Base-by-base conservation (phyloP, 2,797 vertebrate species). In the Myioborus melanocephalus region DNA sequence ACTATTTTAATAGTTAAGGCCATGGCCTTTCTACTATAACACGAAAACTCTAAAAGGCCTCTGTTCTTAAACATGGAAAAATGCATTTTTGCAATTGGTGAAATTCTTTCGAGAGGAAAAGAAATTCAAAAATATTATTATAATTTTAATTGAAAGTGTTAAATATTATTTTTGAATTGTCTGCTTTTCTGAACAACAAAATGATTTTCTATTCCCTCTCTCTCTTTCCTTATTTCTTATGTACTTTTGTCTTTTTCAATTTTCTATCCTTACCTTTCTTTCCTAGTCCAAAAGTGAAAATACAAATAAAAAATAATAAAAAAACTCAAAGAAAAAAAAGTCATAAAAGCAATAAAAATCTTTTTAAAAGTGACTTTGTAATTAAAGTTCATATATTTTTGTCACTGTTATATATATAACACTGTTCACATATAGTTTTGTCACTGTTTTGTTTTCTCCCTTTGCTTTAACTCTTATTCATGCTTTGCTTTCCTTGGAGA, bases 151-250 rank as follows among this genome's bases (percentile, higher is more conserved):
- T 63, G 14, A 73, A 70, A 91, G 24, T 21, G 5, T 73, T 65
- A 35, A 66, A 50, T 60, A 10, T 14, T 50, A 43, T 44, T 82
- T 89, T 61, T 6, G 1, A 2, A 77, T 66, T 82, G 83, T 68
- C 12, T 71, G 6, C 32, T 84, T 85, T 93, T 89, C 27, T 87
- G 22, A 91, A 44, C 6, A 65, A 44, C 4, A 91, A 78, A 71
- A 49, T 4, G 0, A 41, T n/a, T 6, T 65, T 76, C 7, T 24
- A 61, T 10, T 27, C 9, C 10, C 8, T 7, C 16, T 76, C 8
- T 6, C 2, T 49, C 13, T 75, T 87, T 80, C 37, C 21, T 39
- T 66, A 22, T 30, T 76, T 82, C 2, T 79, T 57, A 27, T 8
- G 4, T 41, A 14, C 34, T 85, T 70, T 30, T 72, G 1, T 20